Conservation (phyloP, 2,888 invertebrate species). For the Lottia scabra region DNA sequence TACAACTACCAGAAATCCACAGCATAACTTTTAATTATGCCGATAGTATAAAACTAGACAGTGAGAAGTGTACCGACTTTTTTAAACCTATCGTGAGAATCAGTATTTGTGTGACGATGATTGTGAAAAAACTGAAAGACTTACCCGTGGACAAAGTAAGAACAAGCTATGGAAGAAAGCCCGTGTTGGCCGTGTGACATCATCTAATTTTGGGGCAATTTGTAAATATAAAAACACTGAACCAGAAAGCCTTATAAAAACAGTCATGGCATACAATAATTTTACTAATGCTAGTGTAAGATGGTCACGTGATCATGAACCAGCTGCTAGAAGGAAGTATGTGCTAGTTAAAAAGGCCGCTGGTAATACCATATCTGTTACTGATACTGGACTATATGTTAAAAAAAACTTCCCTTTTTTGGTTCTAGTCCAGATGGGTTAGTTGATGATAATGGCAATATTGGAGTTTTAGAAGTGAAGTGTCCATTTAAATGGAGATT, state of each 20-base stretch:
- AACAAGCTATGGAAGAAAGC: background rate
- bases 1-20: background rate
- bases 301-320: background rate
- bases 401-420: background rate
- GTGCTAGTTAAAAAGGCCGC: background rate
- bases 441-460: background rate
- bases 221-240: background rate
- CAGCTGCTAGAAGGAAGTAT: background rate
- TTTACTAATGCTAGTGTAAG: background rate
- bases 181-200: background rate
- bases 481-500: conserved; percentile 4
- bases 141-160: background rate
- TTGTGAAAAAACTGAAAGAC: background rate
- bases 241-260: background rate
- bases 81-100: background rate
- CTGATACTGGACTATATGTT: background rate
- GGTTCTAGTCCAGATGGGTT: background rate
- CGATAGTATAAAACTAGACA: background rate
- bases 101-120: background rate
- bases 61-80: background rate
- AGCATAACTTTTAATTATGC: background rate
- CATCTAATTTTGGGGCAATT: background rate
- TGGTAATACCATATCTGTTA: background rate
- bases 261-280: background rate
- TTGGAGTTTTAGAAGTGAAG: background rate